Evolutionary conservation across 1,140 invertebrate genomes (phyloP), one percentile per base, ranked within the genome.

Genomic region (Anastatus disparis): DNA sequence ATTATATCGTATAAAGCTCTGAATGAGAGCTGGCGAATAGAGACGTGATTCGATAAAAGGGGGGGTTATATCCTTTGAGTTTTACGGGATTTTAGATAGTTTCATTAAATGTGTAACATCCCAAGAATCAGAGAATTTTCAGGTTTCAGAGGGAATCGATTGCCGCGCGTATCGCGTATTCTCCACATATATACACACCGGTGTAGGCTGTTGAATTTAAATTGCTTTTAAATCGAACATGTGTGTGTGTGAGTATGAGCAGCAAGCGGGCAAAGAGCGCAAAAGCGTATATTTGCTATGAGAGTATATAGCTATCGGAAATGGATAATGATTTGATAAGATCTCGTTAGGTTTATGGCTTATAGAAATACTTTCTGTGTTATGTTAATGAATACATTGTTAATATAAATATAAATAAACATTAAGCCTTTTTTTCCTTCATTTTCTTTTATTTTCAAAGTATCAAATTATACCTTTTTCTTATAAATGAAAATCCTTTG

Each of bases 271-370:
- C 8, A 20, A 24, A 6, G 48, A 22, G 22, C 48, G 8, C 17
- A n/a, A n/a, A n/a, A n/a, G n/a, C n/a, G n/a, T n/a, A n/a, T n/a
- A n/a, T n/a, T n/a, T n/a, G n/a, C n/a, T 53, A 27, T 29, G 31
- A 3, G 31, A 53, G 15, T 53, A 29, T 53, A 53, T 52, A 26
- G 13, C 50, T 29, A 29, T 29, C 24, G 3, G 15, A 53, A n/a
- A 29, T 8, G 26, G 15, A n/a, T 48, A 50, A 64, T 38, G 29
- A 52, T 10, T 31, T 24, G 63, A 65, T 65, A 55, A 65, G 35
- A 55, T 65, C 63, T 55, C 42, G 35, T 65, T 65, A 65, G 50
- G 8, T 55, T 65, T 55, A 65, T 42, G 35, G 50, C 2, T n/a
- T 35, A 29, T 27, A 20, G 20, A 58, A 58, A 55, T 3, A 42